These are phyloP conservation scores for Chauna torquata DNA, from an alignment of 2,113 vertebrate species.

Conservation along the genomic window DNA sequence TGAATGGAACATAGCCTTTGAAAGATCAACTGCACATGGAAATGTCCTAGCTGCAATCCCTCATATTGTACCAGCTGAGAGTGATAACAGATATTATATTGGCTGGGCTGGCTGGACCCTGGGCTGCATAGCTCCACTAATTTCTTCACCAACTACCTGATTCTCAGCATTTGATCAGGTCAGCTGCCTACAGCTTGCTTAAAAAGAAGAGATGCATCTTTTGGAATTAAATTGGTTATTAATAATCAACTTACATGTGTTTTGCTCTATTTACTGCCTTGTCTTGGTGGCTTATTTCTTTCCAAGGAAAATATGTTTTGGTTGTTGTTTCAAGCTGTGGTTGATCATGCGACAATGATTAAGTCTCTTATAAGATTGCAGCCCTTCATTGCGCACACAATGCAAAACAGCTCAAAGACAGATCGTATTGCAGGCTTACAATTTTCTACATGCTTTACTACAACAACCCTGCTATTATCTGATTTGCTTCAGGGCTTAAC, in stretches of 20 bases:
- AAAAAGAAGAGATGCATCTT: not conserved
- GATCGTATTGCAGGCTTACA: not conserved
- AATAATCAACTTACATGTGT: not conserved
- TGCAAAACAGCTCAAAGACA: not conserved
- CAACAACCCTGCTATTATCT: constrained; percentile 2
- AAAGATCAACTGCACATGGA: not conserved
- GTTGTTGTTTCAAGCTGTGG: constrained; percentile 5
- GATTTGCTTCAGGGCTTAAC: constrained; percentile 28
- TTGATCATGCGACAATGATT: not conserved
- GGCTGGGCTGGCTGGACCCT: not conserved
- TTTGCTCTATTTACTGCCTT: not conserved
- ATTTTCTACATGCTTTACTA: constrained; percentile 30
- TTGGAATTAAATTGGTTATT: constrained; percentile 28
- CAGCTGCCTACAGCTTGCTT: not conserved
- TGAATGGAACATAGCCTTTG: not conserved
- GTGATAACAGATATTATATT: not conserved
- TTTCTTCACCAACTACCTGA: not conserved
- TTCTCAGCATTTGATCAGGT: not conserved
- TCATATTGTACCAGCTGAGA: not conserved
- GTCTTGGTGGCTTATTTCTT: not conserved
- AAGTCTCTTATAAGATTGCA: constrained; percentile 20
- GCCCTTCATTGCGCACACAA: constrained; percentile 13
- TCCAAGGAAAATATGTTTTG: not conserved
- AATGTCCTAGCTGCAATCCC: not conserved
- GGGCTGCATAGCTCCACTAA: not conserved